A percentile compares a stretch with the other conserved stretches of the same genome.
Evolutionary conservation across 2,113 vertebrate species (phyloP).

Genomic region (Pyxicephalus adspersus): DNA sequence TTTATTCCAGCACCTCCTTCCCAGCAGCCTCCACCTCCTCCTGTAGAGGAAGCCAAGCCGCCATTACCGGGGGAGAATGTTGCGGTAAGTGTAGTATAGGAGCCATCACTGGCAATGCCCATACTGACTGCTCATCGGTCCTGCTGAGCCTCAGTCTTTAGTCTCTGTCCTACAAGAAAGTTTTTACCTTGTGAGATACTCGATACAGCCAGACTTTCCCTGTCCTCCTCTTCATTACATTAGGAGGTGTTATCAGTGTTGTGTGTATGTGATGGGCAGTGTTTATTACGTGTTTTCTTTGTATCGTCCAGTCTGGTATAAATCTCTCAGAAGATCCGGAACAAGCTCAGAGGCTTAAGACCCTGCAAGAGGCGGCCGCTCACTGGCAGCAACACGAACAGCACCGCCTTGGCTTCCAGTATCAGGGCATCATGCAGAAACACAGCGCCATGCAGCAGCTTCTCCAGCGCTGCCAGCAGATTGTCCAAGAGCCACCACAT

Average conservation of each 20-base stretch:
- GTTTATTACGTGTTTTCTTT: conserved; percentile 6
- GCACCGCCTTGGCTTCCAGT: conserved; percentile 88
- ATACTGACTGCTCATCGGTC: too few relatives aligned
- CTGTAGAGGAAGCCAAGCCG: conserved; percentile 76
- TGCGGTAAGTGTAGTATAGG: neutral
- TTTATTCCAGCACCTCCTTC: conserved; percentile 59
- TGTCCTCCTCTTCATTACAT: too few relatives aligned
- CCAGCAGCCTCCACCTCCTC: conserved; percentile 75
- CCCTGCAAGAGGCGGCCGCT: conserved; percentile 91
- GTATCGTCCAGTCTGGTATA: conserved; percentile 67
- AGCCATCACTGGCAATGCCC: too few relatives aligned
- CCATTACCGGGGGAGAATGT: neutral
- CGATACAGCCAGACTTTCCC: too few relatives aligned
- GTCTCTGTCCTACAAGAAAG: too few relatives aligned
- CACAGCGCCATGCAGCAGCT: conserved; percentile 91
- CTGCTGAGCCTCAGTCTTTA: too few relatives aligned
- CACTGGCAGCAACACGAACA: conserved; percentile 98
- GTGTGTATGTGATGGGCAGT: too few relatives aligned
- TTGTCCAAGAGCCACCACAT: conserved; percentile 89
- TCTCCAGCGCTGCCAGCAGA: conserved; percentile 89
- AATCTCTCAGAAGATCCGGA: conserved; percentile 80
- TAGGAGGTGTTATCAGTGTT: too few relatives aligned
- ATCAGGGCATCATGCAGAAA: conserved; percentile 96
- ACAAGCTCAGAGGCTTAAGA: conserved; percentile 88
- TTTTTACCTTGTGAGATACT: too few relatives aligned